Evolutionary conservation across 2,113 vertebrate species (phyloP).

Genomic region (Camelus dromedarius): DNA sequence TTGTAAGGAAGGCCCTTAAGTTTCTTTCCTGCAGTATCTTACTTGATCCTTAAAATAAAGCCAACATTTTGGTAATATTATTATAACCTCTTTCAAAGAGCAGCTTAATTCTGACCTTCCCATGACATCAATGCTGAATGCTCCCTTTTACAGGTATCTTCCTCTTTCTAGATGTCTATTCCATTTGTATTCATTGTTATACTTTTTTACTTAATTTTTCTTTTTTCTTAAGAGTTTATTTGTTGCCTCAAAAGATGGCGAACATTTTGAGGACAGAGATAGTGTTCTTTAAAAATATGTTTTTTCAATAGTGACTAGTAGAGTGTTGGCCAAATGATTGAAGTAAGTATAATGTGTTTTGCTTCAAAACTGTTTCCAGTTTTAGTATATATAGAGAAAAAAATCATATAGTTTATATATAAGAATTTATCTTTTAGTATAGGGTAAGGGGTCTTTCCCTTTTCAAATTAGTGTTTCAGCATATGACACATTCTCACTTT

Average conservation of each 20-base stretch:
- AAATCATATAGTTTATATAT: background rate
- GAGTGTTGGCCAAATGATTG: background rate
- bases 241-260: background rate
- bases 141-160: background rate
- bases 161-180: constrained; percentile 26
- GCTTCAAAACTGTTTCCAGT: background rate
- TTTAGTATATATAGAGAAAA: constrained; percentile 19
- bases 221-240: background rate
- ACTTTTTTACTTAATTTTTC: background rate
- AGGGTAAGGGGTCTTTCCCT: background rate
- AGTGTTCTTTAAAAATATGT: background rate
- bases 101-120: background rate
- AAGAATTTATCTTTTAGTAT: background rate
- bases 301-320: background rate
- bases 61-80: background rate
- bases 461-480: background rate
- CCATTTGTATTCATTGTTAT: background rate
- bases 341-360: background rate
- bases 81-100: background rate
- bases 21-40: background rate
- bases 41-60: background rate
- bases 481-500: background rate
- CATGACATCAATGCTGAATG: background rate
- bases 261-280: background rate
- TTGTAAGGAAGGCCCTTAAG: background rate